phyloP scores from a whole-genome alignment of 1,140 invertebrate genomes.

The Ruditapes philippinarum region DNA sequence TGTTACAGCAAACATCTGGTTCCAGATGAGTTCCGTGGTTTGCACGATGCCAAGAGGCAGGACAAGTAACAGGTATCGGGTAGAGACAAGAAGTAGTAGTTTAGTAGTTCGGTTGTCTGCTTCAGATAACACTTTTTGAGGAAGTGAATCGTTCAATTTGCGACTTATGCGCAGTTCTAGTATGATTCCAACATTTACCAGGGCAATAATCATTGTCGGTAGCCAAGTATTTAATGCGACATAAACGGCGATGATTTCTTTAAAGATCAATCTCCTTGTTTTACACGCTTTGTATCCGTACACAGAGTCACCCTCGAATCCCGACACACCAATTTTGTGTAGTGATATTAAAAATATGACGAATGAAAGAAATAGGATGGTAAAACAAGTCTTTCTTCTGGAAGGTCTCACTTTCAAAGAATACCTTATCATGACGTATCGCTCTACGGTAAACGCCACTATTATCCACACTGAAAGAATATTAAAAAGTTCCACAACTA shows the following conservation, averaged over 20 bases:
- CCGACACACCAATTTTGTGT: conserved; percentile 79
- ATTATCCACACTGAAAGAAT: conserved; percentile 79
- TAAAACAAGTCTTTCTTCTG: conserved; percentile 53
- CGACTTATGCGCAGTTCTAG: conserved; percentile 65
- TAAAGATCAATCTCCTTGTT: conserved; percentile 73
- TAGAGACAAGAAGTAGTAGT: conserved; percentile 74
- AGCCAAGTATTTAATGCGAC: conserved; percentile 80
- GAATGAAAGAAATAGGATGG: conserved; percentile 61
- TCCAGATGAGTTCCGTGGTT: conserved; percentile 75
- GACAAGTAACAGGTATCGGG: conserved; percentile 72
- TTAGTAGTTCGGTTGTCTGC: conserved; percentile 73
- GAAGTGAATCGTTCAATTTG: conserved; percentile 65
- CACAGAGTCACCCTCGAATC: conserved; percentile 80
- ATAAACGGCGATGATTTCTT: conserved; percentile 78
- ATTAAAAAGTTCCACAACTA: conserved; percentile 79
- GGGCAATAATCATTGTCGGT: conserved; percentile 73
- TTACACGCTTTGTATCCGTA: conserved; percentile 81
- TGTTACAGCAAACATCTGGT: conserved; percentile 57
- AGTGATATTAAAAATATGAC: conserved; percentile 71
- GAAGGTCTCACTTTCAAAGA: conserved; percentile 76
- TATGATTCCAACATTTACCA: conserved; percentile 73
- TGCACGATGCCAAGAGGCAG: conserved; percentile 78
- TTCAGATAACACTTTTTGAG: conserved; percentile 62
- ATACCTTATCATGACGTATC: conserved; percentile 75
- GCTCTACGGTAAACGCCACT: conserved; percentile 76